Evolutionary conservation across 1,140 invertebrate genomes (phyloP).

Genomic region (Trypoxylus dichotomus): DNA sequence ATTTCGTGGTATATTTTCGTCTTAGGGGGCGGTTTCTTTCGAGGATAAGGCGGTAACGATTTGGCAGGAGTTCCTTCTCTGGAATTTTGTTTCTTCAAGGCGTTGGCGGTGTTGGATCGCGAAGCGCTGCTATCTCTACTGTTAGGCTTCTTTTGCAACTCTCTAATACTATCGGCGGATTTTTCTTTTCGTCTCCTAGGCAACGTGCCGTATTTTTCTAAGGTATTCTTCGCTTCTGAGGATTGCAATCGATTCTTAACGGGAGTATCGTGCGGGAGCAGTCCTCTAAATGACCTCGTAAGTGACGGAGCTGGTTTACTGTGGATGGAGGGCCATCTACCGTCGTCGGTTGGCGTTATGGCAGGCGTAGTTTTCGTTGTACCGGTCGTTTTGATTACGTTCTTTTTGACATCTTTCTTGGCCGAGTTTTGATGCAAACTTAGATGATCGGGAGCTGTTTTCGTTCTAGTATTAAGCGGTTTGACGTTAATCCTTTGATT

Average conservation of each 20-base stretch:
- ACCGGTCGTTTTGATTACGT: constrained; percentile 34
- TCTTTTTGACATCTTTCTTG: constrained; percentile 42
- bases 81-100: constrained; percentile 51
- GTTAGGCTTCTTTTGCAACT: constrained; percentile 48
- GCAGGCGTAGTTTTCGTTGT: constrained; percentile 39
- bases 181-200: constrained; percentile 68
- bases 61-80: constrained; percentile 54
- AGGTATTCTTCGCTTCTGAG: constrained; percentile 56
- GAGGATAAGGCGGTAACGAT: constrained; percentile 59
- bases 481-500: constrained; percentile 38
- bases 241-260: constrained; percentile 38
- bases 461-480: constrained; percentile 43
- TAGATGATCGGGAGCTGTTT: constrained; percentile 53
- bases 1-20: constrained; percentile 80
- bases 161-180: constrained; percentile 52
- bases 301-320: constrained; percentile 48
- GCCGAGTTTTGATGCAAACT: constrained; percentile 36
- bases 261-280: constrained; percentile 26
- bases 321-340: constrained; percentile 62
- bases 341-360: constrained; percentile 69
- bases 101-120: constrained; percentile 38
- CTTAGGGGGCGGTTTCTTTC: constrained; percentile 55
- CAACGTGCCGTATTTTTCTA: constrained; percentile 75
- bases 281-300: constrained; percentile 45
- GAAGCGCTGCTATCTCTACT: constrained; percentile 53